These are phyloP conservation scores for Eristalinus aeneus DNA, from an alignment of 2,888 invertebrate species.

Conservation along the genomic window DNA sequence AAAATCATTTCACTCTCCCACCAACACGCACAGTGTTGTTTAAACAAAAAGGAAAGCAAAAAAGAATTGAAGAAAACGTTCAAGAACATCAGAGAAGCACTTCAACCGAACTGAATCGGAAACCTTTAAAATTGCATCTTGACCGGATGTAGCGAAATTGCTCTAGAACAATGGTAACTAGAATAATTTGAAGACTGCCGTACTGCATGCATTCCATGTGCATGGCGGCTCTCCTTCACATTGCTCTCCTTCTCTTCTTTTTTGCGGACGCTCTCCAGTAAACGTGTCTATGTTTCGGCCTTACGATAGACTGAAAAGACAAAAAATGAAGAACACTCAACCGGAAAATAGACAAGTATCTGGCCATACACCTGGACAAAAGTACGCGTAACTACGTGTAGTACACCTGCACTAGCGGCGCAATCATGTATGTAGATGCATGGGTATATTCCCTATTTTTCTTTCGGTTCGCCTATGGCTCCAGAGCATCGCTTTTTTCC, in stretches of 20 bases:
- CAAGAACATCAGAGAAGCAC: background rate
- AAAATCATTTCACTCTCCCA: no score
- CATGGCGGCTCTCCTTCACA: conserved; percentile 1
- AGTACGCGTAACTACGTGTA: conserved; percentile 18
- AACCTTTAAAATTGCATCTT: conserved; percentile 71
- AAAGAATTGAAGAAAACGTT: background rate
- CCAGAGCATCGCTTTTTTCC: background rate
- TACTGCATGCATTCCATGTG: conserved; percentile 30
- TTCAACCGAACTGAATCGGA: conserved; percentile 32
- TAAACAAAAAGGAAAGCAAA: background rate
- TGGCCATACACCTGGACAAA: conserved; percentile 43
- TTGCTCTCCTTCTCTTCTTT: background rate
- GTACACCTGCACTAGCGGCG: conserved; percentile 26
- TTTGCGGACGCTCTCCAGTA: background rate
- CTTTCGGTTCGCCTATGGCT: background rate
- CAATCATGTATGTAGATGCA: background rate
- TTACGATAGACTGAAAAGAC: conserved; percentile 15
- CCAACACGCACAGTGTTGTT: background rate
- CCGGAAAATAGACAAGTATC: conserved; percentile 52
- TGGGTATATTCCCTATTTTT: background rate
- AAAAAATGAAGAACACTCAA: conserved; percentile 13
- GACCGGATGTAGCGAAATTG: conserved; percentile 72
- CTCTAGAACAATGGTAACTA: conserved; percentile 63
- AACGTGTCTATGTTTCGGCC: background rate
- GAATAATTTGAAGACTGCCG: conserved; percentile 65